A percentile compares a stretch with the other conserved stretches of the same genome.
These are phyloP conservation scores for Leptinotarsa peninsularis DNA, from an alignment of 2,888 invertebrate species.

Conservation along the genomic window DNA sequence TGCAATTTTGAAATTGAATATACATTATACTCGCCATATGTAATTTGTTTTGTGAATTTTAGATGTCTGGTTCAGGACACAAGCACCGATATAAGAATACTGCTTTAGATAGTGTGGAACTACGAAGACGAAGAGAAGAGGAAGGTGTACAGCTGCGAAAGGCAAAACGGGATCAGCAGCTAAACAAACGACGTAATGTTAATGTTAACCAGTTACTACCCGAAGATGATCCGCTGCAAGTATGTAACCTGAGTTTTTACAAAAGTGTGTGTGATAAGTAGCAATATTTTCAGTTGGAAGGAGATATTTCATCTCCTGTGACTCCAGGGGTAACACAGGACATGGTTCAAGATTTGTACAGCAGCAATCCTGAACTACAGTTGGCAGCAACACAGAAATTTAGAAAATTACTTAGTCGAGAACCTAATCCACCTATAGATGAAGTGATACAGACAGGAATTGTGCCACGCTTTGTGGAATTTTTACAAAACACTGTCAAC, in stretches of 20 bases:
- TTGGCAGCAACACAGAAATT: constrained; percentile 91
- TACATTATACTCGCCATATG: background rate
- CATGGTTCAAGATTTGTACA: constrained; percentile 88
- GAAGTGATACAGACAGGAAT: constrained; percentile 95
- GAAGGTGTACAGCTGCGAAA: constrained; percentile 96
- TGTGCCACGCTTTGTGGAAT: constrained; percentile 93
- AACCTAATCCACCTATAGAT: constrained; percentile 97
- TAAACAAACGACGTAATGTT: constrained; percentile 93
- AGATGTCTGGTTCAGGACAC: constrained; percentile 87
- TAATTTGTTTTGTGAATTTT: constrained; percentile 44
- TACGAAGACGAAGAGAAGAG: constrained; percentile 92
- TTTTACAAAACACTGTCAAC: constrained; percentile 84
- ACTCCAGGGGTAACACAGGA: constrained; percentile 76
- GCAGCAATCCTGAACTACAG: constrained; percentile 81
- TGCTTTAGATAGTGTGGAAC: constrained; percentile 90
- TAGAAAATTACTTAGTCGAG: constrained; percentile 90
- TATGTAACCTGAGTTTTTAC: constrained; percentile 45
- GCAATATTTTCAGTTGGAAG: constrained; percentile 55
- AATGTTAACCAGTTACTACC: constrained; percentile 61
- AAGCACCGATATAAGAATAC: constrained; percentile 95
- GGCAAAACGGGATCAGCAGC: constrained; percentile 94
- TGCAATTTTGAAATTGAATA: background rate
- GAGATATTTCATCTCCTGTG: constrained; percentile 62
- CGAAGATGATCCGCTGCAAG: constrained; percentile 66
- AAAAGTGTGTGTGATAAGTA: background rate